Evolutionary conservation across 2,888 invertebrate genomes (phyloP).

Genomic region (Amiota mariae): DNA sequence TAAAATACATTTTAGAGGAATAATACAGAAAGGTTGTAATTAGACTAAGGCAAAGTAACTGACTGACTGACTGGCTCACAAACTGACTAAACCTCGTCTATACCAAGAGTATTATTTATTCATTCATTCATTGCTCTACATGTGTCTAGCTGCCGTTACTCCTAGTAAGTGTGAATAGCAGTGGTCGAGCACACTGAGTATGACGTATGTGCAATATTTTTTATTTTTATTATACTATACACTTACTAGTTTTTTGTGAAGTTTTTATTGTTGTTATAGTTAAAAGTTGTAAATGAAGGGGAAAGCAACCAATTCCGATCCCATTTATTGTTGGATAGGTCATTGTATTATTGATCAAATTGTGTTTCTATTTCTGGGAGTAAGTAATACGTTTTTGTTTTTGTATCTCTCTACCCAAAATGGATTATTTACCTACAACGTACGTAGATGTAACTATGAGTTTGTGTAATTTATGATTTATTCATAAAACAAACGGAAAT

Average conservation of each 20-base stretch:
- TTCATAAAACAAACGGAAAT: no score
- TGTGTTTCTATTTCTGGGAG: no score
- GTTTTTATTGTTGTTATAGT: no score
- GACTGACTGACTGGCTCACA: not conserved
- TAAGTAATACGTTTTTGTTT: not conserved
- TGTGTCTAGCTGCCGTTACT: not conserved
- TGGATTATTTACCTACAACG: no score
- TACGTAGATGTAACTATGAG: no score
- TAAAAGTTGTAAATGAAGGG: no score
- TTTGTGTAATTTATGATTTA: no score
- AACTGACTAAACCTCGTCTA: no score
- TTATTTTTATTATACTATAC: no score
- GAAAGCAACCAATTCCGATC: not conserved
- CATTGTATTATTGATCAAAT: constrained; percentile 21
- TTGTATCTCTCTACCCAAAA: not conserved
- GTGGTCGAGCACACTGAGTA: no score
- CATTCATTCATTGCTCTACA: not conserved
- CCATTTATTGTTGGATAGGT: constrained; percentile 9
- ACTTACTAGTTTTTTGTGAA: no score
- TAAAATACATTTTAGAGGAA: constrained; percentile 1
- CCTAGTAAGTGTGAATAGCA: not conserved
- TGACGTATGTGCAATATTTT: no score
- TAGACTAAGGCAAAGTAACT: not conserved
- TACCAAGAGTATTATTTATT: not conserved
- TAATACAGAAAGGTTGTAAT: constrained; percentile 13